Base-by-base conservation (phyloP, 2,888 invertebrate genomes). In the Diplazon laetatorius region DNA sequence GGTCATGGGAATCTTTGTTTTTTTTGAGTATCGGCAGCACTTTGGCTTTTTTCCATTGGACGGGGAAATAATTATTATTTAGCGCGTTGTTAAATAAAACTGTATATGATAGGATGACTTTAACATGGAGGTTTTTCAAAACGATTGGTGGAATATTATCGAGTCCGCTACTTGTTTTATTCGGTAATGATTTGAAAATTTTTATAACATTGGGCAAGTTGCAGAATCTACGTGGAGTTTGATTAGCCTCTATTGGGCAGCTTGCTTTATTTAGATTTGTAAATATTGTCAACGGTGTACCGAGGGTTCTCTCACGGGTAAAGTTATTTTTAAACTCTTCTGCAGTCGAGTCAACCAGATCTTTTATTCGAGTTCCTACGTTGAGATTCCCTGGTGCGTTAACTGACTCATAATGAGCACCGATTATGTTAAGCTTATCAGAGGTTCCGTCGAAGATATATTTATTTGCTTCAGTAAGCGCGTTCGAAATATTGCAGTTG, bases 121-220 rank as follows among this genome's bases (percentile, higher is more conserved):
- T 66, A 6, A 8, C 1, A 0, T 76, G 66, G 12, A 81, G 39
- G 35, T 79, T 66, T 50, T 79, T 78, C 9, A 78, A 18, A 0
- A 81, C 57, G 1, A 79, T 70, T 9, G 78, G n/a, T 1, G 76
- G 76, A 8, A 76, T 78, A 2, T 74, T 50, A 20, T 81, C 81
- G 0, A 76, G 9, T 0, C 73, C 81, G 3, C 50, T 22, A 0
- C 78, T 78, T 2, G 73, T 68, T 74, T 81, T 78, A n/a, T 81
- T 78, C 5, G 81, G 76, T 18, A 80, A n/a, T 1, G 42, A 9
- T 30, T 65, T 70, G 0, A 77, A 18, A 3, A 74, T 76, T 18
- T 60, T 62, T 5, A 14, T 25, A 8, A 69, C 8, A 20, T 18
- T 22, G 50, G 9, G 37, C 25, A 16, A 66, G 69, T 22, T 22